These are phyloP conservation scores for Sorex araneus DNA, from an alignment of 2,113 vertebrate genomes.

Conservation along the genomic window DNA sequence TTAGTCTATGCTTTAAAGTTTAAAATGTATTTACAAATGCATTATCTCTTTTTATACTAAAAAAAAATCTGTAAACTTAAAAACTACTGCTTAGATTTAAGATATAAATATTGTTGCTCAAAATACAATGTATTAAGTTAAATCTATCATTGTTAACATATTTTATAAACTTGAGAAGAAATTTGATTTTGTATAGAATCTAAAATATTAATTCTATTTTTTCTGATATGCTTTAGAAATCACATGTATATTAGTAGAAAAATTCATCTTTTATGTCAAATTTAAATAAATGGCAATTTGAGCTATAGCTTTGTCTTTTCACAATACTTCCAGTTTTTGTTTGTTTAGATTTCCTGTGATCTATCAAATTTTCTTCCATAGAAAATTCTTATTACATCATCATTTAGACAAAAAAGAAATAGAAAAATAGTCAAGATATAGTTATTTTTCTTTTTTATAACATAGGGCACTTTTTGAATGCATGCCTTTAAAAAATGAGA, in stretches of 20 bases:
- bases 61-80: constrained; percentile 27
- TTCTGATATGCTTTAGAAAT: not conserved
- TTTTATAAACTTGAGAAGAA: constrained; percentile 9
- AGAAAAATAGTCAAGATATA: not conserved
- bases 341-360: not conserved
- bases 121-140: not conserved
- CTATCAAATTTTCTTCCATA: constrained; percentile 36
- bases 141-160: constrained; percentile 31
- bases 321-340: not conserved
- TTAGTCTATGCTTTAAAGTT: constrained; percentile 59
- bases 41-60: constrained; percentile 47
- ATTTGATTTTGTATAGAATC: not conserved
- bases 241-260: not conserved
- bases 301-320: not conserved
- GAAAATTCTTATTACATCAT: not conserved
- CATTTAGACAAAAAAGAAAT: constrained; percentile 12
- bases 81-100: constrained; percentile 8
- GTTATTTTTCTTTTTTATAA: not conserved
- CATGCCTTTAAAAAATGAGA: not conserved
- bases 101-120: constrained; percentile 32
- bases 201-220: not conserved
- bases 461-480: not conserved
- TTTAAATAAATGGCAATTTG: not conserved
- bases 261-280: not conserved
- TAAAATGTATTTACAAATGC: constrained; percentile 33